phyloP scores from a whole-genome alignment of 2,113 vertebrate species.

The Emydura subglobosa region DNA sequence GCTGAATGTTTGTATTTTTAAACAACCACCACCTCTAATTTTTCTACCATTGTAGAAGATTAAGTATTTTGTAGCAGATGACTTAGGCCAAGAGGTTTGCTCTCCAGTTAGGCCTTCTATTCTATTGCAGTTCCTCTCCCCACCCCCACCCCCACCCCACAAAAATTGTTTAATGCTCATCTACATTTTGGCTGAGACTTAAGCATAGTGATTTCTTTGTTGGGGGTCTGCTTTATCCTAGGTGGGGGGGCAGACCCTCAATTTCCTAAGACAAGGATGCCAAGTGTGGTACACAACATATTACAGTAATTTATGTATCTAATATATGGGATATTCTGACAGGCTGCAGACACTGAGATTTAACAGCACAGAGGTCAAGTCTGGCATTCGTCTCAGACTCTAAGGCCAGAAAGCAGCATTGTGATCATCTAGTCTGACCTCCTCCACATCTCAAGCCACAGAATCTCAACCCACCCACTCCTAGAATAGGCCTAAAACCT shows the following conservation, averaged over 20 bases:
- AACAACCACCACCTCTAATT: background rate
- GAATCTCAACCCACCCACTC: too few relatives aligned
- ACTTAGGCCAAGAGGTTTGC: background rate
- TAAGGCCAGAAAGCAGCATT: too few relatives aligned
- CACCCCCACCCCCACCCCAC: background rate
- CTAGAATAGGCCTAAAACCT: too few relatives aligned
- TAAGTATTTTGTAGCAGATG: background rate
- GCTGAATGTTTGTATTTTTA: background rate
- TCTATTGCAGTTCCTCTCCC: background rate
- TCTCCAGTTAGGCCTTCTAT: background rate
- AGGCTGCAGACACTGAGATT: background rate
- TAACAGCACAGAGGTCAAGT: background rate
- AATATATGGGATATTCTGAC: background rate
- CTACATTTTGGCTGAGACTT: background rate
- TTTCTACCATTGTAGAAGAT: background rate
- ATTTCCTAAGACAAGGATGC: background rate
- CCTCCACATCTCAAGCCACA: too few relatives aligned
- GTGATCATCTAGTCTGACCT: too few relatives aligned
- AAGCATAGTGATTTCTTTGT: background rate
- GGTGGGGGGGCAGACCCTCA: background rate
- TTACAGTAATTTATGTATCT: background rate
- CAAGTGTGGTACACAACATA: background rate
- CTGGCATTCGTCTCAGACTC: background rate
- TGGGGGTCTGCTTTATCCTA: background rate
- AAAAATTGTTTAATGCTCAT: background rate